These are phyloP conservation scores for Eupithecia dodoneata DNA, from an alignment of 2,888 invertebrate genomes.

Conservation along the genomic window DNA sequence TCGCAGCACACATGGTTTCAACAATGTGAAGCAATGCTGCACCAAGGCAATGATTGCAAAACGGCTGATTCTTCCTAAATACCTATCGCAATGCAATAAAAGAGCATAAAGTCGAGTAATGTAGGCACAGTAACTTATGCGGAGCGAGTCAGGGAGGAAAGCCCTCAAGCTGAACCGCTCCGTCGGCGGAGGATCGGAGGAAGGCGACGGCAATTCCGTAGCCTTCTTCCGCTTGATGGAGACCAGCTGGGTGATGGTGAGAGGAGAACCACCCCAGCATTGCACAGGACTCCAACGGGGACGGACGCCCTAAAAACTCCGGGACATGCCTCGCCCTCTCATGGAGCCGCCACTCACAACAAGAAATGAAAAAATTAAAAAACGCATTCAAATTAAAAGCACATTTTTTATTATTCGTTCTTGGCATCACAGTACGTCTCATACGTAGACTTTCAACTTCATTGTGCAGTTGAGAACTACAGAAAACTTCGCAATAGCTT, in stretches of 20 bases:
- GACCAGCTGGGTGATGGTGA: too few relatives aligned
- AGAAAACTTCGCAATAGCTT: constrained; percentile 74
- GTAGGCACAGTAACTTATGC: neutral
- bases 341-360: too few relatives aligned
- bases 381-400: constrained; percentile 1
- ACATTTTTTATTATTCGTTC: neutral
- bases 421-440: constrained; percentile 3
- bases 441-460: constrained; percentile 35
- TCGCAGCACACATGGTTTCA: neutral
- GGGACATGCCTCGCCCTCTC: too few relatives aligned
- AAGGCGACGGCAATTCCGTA: too few relatives aligned
- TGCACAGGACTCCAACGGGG: too few relatives aligned
- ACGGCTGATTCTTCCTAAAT: neutral
- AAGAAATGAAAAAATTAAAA: neutral
- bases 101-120: neutral
- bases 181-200: too few relatives aligned
- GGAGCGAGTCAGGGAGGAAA: too few relatives aligned
- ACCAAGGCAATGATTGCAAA: neutral
- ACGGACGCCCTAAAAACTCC: too few relatives aligned
- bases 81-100: neutral
- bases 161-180: too few relatives aligned
- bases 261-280: too few relatives aligned
- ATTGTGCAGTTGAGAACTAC: constrained; percentile 65
- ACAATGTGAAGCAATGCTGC: neutral
- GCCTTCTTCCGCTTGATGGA: too few relatives aligned